phyloP scores from a whole-genome alignment of 2,888 invertebrate species.

The Platypus cylindrus region DNA sequence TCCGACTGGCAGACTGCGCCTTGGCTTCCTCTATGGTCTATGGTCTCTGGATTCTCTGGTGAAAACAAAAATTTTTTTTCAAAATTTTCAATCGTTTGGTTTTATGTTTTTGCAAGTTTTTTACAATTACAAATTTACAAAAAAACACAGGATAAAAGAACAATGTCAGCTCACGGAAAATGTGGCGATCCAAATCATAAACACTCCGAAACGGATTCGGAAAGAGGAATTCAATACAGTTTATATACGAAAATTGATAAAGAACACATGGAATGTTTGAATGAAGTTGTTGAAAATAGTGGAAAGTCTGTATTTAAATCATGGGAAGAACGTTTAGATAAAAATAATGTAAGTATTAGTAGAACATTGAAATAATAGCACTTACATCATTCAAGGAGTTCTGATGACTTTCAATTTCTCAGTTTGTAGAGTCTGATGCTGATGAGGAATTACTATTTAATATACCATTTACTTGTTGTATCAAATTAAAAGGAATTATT shows the following conservation, averaged over 20 bases:
- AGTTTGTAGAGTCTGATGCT: conserved; percentile 93
- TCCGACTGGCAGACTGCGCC: too few species aligned
- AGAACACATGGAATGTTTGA: conserved; percentile 78
- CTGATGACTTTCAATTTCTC: conserved; percentile 13
- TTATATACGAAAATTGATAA: conserved; percentile 82
- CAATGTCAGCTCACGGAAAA: conserved; percentile 46
- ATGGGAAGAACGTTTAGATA: conserved; percentile 75
- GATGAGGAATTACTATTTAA: conserved; percentile 94
- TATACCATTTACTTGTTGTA: conserved; percentile 91
- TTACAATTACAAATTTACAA: too few species aligned
- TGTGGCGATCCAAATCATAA: conserved; percentile 48
- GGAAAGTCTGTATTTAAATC: conserved; percentile 85
- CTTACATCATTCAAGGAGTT: too few species aligned
- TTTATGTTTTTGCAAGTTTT: too few species aligned
- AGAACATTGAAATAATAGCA: not conserved
- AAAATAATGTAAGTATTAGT: conserved; percentile 48
- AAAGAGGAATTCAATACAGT: conserved; percentile 70
- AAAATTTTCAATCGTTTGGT: too few species aligned
- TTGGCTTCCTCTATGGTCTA: too few species aligned
- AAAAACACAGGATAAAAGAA: too few species aligned
- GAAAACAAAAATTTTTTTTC: too few species aligned
- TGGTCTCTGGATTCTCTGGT: too few species aligned
- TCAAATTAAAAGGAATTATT: conserved; percentile 90
- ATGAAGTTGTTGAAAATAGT: conserved; percentile 75
- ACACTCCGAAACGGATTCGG: conserved; percentile 50